Percentiles rank a stretch among this genome's conserved stretches.
These are phyloP conservation scores for Protonemura montana DNA, from an alignment of 2,888 invertebrate species.

Conservation along the genomic window DNA sequence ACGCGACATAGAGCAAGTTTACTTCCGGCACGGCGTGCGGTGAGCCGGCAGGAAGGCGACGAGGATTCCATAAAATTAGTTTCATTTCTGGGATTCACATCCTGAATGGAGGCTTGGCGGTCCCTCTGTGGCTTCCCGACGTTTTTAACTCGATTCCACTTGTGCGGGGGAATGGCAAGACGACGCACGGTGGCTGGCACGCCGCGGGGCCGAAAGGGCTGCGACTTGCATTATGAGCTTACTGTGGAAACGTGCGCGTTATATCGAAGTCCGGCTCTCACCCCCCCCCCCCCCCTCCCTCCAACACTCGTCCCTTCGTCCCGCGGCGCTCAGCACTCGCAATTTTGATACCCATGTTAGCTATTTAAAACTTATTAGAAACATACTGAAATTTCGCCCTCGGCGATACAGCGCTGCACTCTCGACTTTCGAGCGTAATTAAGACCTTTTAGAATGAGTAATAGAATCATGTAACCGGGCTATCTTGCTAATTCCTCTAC, in stretches of 20 bases:
- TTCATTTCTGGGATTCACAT: background rate
- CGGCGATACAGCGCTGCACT: background rate
- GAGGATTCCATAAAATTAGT: conserved; percentile 7
- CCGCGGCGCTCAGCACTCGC: background rate
- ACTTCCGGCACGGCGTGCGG: background rate
- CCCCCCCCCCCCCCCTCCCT: background rate
- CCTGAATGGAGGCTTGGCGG: background rate
- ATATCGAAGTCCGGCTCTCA: background rate
- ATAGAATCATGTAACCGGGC: conserved; percentile 7
- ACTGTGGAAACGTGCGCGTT: background rate
- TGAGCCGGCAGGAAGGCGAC: background rate
- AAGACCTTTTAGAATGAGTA: conserved; percentile 12
- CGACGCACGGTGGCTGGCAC: background rate
- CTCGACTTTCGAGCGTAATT: background rate
- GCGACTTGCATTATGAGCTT: background rate
- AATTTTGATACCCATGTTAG: background rate
- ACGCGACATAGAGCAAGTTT: background rate
- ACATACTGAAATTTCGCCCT: background rate
- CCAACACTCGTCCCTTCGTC: background rate
- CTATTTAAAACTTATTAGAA: conserved; percentile 12
- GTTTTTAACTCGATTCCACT: background rate
- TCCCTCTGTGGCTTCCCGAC: background rate
- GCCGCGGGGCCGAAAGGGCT: background rate
- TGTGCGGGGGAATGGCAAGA: background rate
- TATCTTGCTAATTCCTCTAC: background rate